Evolutionary conservation across 2,888 invertebrate genomes (phyloP), one percentile per base, ranked within the genome.

Genomic region (Argyra leucocephala): DNA sequence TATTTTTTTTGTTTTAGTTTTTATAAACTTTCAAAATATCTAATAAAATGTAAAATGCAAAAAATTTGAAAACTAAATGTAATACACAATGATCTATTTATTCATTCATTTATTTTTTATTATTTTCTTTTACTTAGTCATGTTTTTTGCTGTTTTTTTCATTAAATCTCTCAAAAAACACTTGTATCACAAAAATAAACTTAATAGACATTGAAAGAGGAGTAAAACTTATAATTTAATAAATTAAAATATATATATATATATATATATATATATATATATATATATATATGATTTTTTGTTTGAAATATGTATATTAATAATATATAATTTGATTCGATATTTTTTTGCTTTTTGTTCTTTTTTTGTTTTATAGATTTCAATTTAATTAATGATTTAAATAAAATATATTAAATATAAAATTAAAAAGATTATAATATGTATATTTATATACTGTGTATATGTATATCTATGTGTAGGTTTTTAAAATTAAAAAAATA

Each of bases 1-100:
- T 48, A 18, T 48, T 48, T 48, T 48, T 48, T 48, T 48, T 48
- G 15, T n/a, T 48, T 48, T 48, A 48, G 48, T 48, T 48, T 48
- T 48, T 48, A 48, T 48, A 48, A 48, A 48, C 48, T 48, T 15
- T 48, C 18, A 48, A 48, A 48, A 18, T 18, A 48, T 48, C 18
- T 48, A 9, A 48, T 48, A 48, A 48, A 48, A 18, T 48, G 48
- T 48, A 48, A 48, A 48, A 48, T 48, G 48, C 48, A 48, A 48
- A 48, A 48, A 18, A 48, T 48, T 48, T 48, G 18, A n/a, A 48
- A 48, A 48, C 48, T 48, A 48, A 48, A 48, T 48, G 9, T 48
- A 48, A 48, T 48, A 48, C 48, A 48, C 15, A 48, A 48, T 31
- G 31, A 48, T 37, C 3, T 37, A 10, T 37, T 37, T 37, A 15